Evolutionary conservation across 1,140 invertebrate genomes (phyloP).

Genomic region (Armadillidium nasatum): DNA sequence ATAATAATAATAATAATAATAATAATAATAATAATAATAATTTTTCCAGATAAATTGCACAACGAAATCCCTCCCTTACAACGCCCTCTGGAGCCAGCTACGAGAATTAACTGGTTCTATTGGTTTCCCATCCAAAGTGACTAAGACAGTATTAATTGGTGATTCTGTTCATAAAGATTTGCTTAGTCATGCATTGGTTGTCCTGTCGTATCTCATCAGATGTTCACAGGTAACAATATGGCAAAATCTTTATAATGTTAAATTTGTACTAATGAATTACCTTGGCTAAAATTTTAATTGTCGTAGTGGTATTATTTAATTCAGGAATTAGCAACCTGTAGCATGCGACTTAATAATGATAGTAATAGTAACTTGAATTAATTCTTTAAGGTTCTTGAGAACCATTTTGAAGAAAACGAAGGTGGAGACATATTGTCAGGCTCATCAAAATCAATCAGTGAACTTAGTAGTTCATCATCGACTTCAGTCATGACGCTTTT

Average conservation of each 20-base stretch:
- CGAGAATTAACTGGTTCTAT: constrained; percentile 76
- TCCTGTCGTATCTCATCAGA: constrained; percentile 76
- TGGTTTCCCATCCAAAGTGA: constrained; percentile 66
- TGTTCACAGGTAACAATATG: constrained; percentile 60
- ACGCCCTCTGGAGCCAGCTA: constrained; percentile 76
- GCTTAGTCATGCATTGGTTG: constrained; percentile 54
- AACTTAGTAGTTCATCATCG: not conserved
- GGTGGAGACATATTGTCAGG: not conserved
- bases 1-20: no score
- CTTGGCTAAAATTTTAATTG: no score
- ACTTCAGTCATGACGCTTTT: not conserved
- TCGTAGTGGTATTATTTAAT: no score
- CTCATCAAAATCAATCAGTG: not conserved
- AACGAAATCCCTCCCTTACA: not conserved
- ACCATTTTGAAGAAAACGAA: not conserved
- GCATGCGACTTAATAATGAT: no score
- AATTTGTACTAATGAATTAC: no score
- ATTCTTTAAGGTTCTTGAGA: constrained; percentile 44
- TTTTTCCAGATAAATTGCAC: not conserved
- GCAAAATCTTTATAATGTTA: no score
- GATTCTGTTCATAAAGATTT: constrained; percentile 55
- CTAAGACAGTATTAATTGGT: constrained; percentile 73
- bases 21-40: no score
- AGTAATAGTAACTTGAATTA: no score
- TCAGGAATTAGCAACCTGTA: no score